These are phyloP conservation scores for Erebia palarica DNA, from an alignment of 2,888 invertebrate genomes.

Conservation along the genomic window DNA sequence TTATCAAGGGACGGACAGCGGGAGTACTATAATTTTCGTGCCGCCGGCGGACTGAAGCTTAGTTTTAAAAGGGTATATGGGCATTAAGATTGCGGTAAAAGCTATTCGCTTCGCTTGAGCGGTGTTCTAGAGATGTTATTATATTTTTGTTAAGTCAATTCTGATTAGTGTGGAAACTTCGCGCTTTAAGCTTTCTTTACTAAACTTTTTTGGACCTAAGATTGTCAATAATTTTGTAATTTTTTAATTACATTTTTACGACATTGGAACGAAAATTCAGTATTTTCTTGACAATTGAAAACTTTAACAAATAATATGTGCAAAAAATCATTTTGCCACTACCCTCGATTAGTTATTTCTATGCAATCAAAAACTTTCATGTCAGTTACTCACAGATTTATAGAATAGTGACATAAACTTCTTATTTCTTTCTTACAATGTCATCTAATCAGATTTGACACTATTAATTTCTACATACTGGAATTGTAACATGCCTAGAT, in stretches of 20 bases:
- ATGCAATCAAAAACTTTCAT: not conserved
- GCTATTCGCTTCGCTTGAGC: constrained; percentile 19
- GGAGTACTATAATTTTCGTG: constrained; percentile 73
- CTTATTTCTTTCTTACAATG: not conserved
- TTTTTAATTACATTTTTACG: no score
- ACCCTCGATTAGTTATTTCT: no score
- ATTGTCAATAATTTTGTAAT: no score
- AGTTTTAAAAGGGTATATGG: constrained; percentile 25
- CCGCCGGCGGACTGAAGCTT: constrained; percentile 72
- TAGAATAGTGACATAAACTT: no score
- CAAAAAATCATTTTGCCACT: no score
- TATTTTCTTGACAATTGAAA: no score
- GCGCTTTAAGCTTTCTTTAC: not conserved
- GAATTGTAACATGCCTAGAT: not conserved
- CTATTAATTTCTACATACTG: not conserved
- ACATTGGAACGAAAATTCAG: no score
- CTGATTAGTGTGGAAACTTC: not conserved
- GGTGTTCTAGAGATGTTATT: constrained; percentile 10
- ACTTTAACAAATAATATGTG: no score
- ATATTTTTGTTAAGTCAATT: constrained; percentile 17
- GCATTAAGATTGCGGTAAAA: constrained; percentile 18
- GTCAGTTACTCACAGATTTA: not conserved
- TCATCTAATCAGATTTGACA: constrained; percentile 6
- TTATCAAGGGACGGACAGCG: constrained; percentile 66
- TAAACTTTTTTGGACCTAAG: not conserved